Percentiles rank a stretch among this genome's conserved stretches.
phyloP scores from a whole-genome alignment of 2,113 vertebrate species.

The Tetraodon nigroviridis region DNA sequence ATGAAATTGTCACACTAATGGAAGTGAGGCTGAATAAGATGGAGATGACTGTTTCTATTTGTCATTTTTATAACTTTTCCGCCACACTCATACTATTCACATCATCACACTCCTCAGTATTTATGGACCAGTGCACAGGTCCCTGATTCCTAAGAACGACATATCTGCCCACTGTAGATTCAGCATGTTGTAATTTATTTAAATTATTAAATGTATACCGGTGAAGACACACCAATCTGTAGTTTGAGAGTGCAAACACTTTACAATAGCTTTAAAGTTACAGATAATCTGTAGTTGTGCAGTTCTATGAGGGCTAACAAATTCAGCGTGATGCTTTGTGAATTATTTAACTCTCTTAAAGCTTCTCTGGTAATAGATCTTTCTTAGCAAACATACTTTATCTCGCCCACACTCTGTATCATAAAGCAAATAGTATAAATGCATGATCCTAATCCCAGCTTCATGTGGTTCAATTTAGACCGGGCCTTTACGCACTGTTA shows the following conservation, averaged over 20 bases:
- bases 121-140: conserved; percentile 35
- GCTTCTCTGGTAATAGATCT: conserved; percentile 75
- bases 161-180: conserved; percentile 8
- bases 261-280: neutral
- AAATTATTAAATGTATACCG: conserved; percentile 9
- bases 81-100: conserved; percentile 41
- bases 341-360: conserved; percentile 51
- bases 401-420: conserved; percentile 77
- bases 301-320: conserved; percentile 28
- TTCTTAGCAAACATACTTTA: conserved; percentile 78
- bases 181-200: conserved; percentile 12
- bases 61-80: conserved; percentile 63
- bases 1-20: conserved; percentile 76
- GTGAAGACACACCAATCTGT: conserved; percentile 5
- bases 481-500: conserved; percentile 16
- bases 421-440: conserved; percentile 65
- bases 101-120: conserved; percentile 36
- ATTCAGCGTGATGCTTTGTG: conserved; percentile 27
- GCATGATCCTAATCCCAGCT: conserved; percentile 54
- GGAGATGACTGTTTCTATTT: conserved; percentile 69
- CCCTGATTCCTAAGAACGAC: no score
- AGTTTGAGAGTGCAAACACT: neutral
- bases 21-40: conserved; percentile 65
- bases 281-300: conserved; percentile 6
- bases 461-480: conserved; percentile 20